A percentile compares a stretch with the other conserved stretches of the same genome.
phyloP scores from a whole-genome alignment of 2,888 invertebrate species.

The Pyrrhosoma nymphula region DNA sequence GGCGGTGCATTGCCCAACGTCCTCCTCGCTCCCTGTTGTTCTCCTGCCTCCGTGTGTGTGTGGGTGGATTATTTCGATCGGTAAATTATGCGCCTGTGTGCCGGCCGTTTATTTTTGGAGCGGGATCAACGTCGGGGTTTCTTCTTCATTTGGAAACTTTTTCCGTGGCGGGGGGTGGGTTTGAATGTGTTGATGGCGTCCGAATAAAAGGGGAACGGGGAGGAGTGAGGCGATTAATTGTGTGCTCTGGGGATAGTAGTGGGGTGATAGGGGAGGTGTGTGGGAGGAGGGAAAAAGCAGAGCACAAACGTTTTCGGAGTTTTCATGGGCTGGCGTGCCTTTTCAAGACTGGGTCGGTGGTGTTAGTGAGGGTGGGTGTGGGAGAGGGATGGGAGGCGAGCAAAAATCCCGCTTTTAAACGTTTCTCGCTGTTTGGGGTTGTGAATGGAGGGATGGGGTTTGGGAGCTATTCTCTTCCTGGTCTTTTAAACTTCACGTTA shows the following conservation, averaged over 20 bases:
- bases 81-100: slow-evolving; percentile 45
- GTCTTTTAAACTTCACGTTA: slow-evolving; percentile 3
- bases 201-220: not conserved
- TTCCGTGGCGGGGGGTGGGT: not conserved
- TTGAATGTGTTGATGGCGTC: slow-evolving; percentile 28
- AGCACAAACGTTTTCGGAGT: slow-evolving; percentile 12
- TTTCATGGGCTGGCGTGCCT: slow-evolving; percentile 31
- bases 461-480: not conserved
- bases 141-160: slow-evolving; percentile 55
- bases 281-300: not conserved
- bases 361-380: not conserved
- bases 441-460: not conserved
- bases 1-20: too few relatives aligned
- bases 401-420: slow-evolving; percentile 19
- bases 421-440: not conserved
- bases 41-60: not conserved
- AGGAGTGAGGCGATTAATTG: slow-evolving; percentile 38
- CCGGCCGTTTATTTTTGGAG: slow-evolving; percentile 47
- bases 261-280: not conserved
- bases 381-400: not conserved
- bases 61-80: slow-evolving; percentile 60
- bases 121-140: slow-evolving; percentile 35
- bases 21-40: not conserved
- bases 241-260: not conserved
- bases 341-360: not conserved